A percentile compares a stretch with the other conserved stretches of the same genome.
Evolutionary conservation across 2,113 vertebrate genomes (phyloP).

Genomic region (Silurus meridionalis): DNA sequence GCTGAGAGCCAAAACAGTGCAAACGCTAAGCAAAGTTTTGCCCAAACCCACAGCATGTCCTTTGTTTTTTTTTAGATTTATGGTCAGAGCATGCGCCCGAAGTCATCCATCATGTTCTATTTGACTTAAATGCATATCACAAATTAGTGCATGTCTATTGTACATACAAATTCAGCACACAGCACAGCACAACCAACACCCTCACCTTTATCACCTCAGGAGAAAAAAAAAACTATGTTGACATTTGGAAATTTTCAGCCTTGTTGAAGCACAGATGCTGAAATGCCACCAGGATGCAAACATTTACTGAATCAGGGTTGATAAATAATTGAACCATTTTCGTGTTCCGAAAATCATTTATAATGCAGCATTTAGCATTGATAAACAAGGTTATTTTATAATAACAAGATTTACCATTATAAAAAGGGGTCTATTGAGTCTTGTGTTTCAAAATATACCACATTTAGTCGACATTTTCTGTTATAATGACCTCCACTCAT

Average conservation of each 20-base stretch:
- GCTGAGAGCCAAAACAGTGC: neutral
- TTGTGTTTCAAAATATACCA: neutral
- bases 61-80: neutral
- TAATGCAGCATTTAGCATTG: neutral
- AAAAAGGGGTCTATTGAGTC: neutral
- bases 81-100: neutral
- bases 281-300: conserved; percentile 23
- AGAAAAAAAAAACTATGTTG: conserved; percentile 1
- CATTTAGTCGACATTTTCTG: too few species aligned
- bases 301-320: neutral
- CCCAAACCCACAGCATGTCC: neutral
- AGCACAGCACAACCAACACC: neutral
- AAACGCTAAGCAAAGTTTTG: neutral
- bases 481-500: too few species aligned
- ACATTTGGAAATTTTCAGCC: conserved; percentile 10
- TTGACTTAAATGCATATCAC: neutral
- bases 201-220: neutral
- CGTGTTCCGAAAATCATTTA: neutral
- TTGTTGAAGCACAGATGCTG: conserved; percentile 27
- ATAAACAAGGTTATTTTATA: neutral
- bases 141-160: neutral
- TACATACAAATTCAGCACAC: neutral
- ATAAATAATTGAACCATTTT: neutral
- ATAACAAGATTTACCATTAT: neutral
- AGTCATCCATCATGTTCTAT: neutral